Evolutionary conservation across 2,797 vertebrate genomes (phyloP).

Genomic region (Graptemys geographica): DNA sequence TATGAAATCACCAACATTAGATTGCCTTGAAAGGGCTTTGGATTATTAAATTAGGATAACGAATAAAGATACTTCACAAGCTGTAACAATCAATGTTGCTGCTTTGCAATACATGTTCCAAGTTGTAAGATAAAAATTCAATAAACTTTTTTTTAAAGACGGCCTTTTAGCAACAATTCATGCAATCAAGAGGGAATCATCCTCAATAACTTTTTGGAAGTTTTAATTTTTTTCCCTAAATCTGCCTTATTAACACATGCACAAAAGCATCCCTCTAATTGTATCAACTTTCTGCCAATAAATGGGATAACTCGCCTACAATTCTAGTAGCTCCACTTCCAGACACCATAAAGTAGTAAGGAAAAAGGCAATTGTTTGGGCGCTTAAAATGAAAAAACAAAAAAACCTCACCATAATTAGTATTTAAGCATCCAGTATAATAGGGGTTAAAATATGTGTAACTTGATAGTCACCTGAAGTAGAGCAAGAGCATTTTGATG

Average conservation of each 20-base stretch:
- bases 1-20: background rate
- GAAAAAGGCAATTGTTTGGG: background rate
- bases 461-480: conserved; percentile 86
- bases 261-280: background rate
- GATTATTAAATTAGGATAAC: background rate
- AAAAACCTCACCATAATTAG: background rate
- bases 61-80: background rate
- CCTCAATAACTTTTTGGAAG: background rate
- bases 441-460: background rate
- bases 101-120: background rate
- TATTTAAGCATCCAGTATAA: background rate
- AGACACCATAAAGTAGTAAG: background rate
- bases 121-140: background rate
- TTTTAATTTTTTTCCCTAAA: background rate
- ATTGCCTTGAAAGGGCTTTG: background rate
- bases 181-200: background rate
- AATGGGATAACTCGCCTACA: background rate
- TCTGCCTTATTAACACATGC: background rate
- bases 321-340: background rate
- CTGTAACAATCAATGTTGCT: background rate
- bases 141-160: background rate
- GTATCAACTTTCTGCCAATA: background rate
- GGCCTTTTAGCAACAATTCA: background rate
- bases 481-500: conserved; percentile 87
- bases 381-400: background rate